Base-by-base conservation (phyloP, 2,888 invertebrate genomes). In the Erebia palarica region DNA sequence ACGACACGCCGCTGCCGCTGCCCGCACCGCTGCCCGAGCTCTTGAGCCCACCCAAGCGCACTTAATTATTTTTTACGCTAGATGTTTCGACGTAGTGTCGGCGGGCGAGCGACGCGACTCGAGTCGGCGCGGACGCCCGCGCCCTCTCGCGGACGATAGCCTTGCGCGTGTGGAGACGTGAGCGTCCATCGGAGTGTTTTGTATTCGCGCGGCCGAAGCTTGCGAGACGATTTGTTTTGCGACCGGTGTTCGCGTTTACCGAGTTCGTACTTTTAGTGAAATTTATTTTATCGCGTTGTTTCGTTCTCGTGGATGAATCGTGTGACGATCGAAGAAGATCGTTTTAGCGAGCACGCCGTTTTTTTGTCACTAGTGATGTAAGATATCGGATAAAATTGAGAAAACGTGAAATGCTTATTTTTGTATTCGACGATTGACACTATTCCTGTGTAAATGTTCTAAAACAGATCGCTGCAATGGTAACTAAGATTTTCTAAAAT, bases 331-430 rank as follows among this genome's bases (percentile, higher is more conserved):
- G 85, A 84, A 85, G 84, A 84, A 84, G 84, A 86, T 85, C 84
- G 86, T 86, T 85, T 82, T 84, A 84, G 87, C 86, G 87, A 87
- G 85, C 88, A 88, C 87, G 88, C 86, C 81, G 84, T 87, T 86
- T 87, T 85, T 89, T 86, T 88, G 86, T 90, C 89, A 89, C 86
- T 91, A 90, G 90, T 90, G 83, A 85, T 87, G 84, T 90, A 90
- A 91, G 89, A 83, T 90, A 89, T 90, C 86, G 89, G 87, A 90
- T 89, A 88, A 90, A 86, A 87, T 87, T 89, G 91, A 90, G 84
- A 84, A 89, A 90, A 92, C 89, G 90, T 87, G 90, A 87, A 91
- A 90, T 89, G 92, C 92, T 92, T 93, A 93, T 93, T 93, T 93
- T 93, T 93, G 88, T 93, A 93, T 92, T 92, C 85, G 89, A 91